Percentiles rank a stretch among this genome's conserved stretches.
phyloP scores from a whole-genome alignment of 37 sponge, comb jelly and placozoan species.

The Diacarnus erythraeanus region DNA sequence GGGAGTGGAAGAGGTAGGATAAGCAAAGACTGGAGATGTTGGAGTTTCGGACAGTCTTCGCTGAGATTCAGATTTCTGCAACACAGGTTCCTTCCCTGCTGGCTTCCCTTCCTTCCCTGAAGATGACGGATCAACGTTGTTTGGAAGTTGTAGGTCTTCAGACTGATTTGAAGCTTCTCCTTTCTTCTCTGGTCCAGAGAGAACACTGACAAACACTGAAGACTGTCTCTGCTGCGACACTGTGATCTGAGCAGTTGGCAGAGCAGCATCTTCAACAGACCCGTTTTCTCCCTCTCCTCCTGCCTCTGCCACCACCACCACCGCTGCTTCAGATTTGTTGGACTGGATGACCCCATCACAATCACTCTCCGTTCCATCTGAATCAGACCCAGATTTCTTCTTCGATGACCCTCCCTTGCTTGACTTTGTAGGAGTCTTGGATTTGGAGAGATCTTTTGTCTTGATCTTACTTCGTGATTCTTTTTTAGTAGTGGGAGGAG shows the following conservation, averaged over 20 bases:
- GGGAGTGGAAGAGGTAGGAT: constrained; percentile 13
- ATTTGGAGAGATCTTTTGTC: neutral
- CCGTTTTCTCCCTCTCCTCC: neutral
- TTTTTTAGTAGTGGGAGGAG: neutral
- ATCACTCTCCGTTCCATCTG: neutral
- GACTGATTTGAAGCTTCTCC: neutral
- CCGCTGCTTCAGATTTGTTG: neutral
- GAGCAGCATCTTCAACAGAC: neutral
- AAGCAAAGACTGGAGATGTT: constrained; percentile 4
- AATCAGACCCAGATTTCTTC: constrained; percentile 11
- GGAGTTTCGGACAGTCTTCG: neutral
- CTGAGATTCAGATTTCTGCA: neutral
- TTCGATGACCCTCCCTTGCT: neutral
- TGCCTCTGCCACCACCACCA: neutral
- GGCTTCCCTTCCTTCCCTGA: neutral
- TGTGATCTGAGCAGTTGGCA: neutral
- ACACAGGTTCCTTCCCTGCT: neutral
- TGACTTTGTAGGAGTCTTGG: neutral
- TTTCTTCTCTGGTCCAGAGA: constrained; percentile 22
- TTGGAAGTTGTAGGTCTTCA: neutral
- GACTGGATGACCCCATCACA: neutral
- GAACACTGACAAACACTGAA: constrained; percentile 46
- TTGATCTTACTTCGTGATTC: neutral
- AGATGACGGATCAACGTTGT: neutral
- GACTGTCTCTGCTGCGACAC: neutral